Evolutionary conservation across 23 tunicate species (phyloP).

Genomic region (Corella eumyota): DNA sequence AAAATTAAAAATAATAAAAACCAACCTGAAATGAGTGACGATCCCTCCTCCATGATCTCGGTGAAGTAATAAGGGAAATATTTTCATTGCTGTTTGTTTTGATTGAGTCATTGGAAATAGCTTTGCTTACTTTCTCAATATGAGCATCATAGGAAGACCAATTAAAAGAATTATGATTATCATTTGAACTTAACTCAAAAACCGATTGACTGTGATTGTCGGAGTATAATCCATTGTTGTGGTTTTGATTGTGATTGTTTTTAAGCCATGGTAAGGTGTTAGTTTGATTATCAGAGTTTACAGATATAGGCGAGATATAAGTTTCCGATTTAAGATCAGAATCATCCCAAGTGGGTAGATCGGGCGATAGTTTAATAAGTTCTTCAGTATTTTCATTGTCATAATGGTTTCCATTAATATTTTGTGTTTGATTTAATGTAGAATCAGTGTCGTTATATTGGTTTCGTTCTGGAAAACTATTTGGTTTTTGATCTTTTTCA

Average conservation of each 20-base stretch:
- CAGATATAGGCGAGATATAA: conserved; percentile 21
- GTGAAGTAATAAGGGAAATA: neutral
- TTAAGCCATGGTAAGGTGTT: neutral
- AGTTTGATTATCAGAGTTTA: neutral
- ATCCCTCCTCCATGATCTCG: no score
- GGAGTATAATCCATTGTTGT: neutral
- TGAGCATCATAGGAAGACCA: conserved; percentile 43
- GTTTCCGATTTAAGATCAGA: conserved; percentile 43
- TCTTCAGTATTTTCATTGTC: conserved; percentile 8
- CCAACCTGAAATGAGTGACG: no score
- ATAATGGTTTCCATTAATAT: no score
- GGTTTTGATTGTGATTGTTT: neutral
- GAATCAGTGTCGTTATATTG: neutral
- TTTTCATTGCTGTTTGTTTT: neutral
- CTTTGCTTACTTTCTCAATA: conserved; percentile 16
- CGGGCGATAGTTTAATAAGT: conserved; percentile 7
- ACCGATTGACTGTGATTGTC: neutral
- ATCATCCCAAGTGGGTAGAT: conserved; percentile 68
- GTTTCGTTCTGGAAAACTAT: neutral
- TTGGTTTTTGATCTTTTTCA: conserved; percentile 16
- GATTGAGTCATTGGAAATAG: conserved; percentile 1
- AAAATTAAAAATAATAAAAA: no score
- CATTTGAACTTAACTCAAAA: neutral
- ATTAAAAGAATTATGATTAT: neutral
- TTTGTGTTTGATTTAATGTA: neutral